Base-by-base conservation (phyloP, 2,888 invertebrate genomes). In the Epistrophe eligans region DNA sequence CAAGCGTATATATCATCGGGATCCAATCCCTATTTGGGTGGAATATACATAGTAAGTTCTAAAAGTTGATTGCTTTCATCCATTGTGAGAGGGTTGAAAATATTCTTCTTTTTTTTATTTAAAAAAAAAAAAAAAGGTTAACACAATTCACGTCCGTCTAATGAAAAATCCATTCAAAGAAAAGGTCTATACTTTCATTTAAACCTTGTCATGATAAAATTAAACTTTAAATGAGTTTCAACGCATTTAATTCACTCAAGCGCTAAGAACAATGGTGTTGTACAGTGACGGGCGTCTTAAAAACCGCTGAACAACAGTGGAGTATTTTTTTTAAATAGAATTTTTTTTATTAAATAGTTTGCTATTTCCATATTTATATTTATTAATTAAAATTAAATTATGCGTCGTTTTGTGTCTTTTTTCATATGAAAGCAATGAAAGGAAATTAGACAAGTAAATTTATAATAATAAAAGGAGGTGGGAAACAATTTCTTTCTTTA, bases 241-340 rank as follows among this genome's bases (percentile, higher is more conserved):
- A 58, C 76, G 71, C 40, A 76, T 79, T 76, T 83, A 83, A 87
- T 83, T 87, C 83, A 79, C 83, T 87, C 76, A 83, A 74, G 55
- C 32, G 48, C 35, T 40, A 7, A 0, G 40, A 38, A 19, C 15
- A 50, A 35, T 15, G 19, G 6, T 13, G 15, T 15, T n/a, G 9
- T 4, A 6, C 1, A 17, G 9, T 10, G n/a, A n/a, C 5, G 45
- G 19, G 38, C 8, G 24, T 62, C 19, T 19, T 43, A 4, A 8
- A 15, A 40, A 5, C 4, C 38, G 15, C 40, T 40, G 24, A 40
- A 62, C 1, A 9, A 62, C 62, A 62, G 40, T 62, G 40, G 62
- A 2, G 1, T 60, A 38, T 32, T 5, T 5, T 28, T 28, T 28
- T 28, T 28, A 2, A 28, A 28, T 28, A 28, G 28, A 28, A n/a